Evolutionary conservation across 2,113 vertebrate genomes (phyloP).

Genomic region (Xenopus borealis): DNA sequence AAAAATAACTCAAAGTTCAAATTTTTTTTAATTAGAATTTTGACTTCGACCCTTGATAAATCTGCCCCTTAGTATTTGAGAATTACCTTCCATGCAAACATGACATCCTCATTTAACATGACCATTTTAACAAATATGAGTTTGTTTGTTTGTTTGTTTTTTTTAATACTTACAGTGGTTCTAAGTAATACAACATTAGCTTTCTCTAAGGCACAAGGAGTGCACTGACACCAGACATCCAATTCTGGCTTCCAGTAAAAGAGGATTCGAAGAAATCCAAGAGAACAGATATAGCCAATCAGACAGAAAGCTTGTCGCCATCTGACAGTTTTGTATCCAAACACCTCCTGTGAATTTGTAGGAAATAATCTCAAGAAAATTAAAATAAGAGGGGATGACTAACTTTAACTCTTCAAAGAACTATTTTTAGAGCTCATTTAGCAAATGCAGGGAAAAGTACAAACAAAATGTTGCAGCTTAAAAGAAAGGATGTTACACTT

Average conservation of each 20-base stretch:
- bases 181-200: slow-evolving; percentile 59
- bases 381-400: background rate
- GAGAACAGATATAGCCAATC: slow-evolving; percentile 42
- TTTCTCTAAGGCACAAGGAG: slow-evolving; percentile 54
- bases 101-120: too few relatives aligned
- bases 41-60: too few relatives aligned
- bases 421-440: background rate
- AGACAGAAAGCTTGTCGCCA: slow-evolving; percentile 51
- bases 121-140: too few relatives aligned
- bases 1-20: too few relatives aligned
- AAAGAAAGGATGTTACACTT: too few relatives aligned
- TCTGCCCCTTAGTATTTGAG: too few relatives aligned
- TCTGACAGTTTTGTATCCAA: slow-evolving; percentile 51
- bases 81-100: too few relatives aligned
- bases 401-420: background rate
- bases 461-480: too few relatives aligned
- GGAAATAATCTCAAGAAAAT: slow-evolving; percentile 7
- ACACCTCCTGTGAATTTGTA: slow-evolving; percentile 46
- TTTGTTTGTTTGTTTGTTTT: too few relatives aligned
- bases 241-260: slow-evolving; percentile 62
- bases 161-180: slow-evolving; percentile 52
- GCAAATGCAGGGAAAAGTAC: too few relatives aligned
- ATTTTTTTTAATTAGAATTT: too few relatives aligned
- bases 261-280: slow-evolving; percentile 51
- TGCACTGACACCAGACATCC: slow-evolving; percentile 57